Conservation (phyloP, 1,140 invertebrate genomes). For the Eupristina koningsbergeri region DNA sequence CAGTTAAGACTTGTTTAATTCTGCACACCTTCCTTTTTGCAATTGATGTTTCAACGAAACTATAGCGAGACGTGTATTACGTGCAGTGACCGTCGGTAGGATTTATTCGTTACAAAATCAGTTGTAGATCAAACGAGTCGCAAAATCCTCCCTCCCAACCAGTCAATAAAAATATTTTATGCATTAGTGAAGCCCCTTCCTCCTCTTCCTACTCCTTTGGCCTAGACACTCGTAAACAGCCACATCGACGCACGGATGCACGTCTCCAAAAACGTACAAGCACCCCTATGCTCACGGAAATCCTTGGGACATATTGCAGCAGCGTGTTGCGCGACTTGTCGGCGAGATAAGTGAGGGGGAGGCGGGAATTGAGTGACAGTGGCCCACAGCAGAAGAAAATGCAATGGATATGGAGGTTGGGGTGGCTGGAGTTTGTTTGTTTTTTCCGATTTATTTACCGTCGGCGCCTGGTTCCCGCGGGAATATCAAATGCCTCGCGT, state of each 20-base stretch:
- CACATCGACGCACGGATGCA: too few species aligned
- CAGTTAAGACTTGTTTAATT: neutral
- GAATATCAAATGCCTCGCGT: neutral
- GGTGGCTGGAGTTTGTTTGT: constrained; percentile 37
- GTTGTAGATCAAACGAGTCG: neutral
- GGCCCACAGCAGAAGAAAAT: too few species aligned
- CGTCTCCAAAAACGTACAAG: too few species aligned
- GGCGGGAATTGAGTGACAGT: neutral
- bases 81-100: neutral
- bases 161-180: neutral
- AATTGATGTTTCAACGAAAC: neutral
- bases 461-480: constrained; percentile 27
- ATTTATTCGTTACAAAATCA: neutral
- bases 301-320: neutral
- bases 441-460: constrained; percentile 58
- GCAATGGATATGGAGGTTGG: neutral
- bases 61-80: neutral
- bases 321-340: neutral
- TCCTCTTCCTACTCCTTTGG: too few species aligned
- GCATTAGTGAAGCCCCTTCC: neutral
- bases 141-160: neutral
- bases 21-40: neutral
- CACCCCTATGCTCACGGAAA: neutral
- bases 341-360: too few species aligned
- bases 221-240: too few species aligned